A percentile compares a stretch with the other conserved stretches of the same genome.
Evolutionary conservation across 2,888 invertebrate species (phyloP).

Genomic region (Pyrocoelia pectoralis): DNA sequence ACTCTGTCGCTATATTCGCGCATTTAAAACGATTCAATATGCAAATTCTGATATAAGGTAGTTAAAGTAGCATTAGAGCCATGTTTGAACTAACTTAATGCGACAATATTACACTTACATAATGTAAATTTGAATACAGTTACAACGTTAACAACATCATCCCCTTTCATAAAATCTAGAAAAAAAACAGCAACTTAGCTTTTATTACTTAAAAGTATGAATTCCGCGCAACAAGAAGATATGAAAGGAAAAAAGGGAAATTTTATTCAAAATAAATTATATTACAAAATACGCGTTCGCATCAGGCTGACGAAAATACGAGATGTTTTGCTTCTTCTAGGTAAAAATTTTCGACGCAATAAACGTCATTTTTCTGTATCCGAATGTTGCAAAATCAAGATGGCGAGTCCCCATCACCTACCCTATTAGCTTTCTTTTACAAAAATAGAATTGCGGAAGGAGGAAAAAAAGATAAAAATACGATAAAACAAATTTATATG

Average conservation of each 20-base stretch:
- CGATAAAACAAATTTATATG: too few species aligned
- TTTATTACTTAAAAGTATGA: not conserved
- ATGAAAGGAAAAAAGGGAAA: not conserved
- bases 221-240: not conserved
- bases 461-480: too few species aligned
- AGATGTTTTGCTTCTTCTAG: not conserved
- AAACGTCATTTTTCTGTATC: not conserved
- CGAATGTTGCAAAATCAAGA: not conserved
- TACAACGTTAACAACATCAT: slow-evolving; percentile 1
- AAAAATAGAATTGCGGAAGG: too few species aligned
- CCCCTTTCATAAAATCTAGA: not conserved
- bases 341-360: not conserved
- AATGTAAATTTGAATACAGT: not conserved
- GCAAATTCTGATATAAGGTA: not conserved
- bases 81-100: not conserved
- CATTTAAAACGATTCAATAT: not conserved
- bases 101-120: not conserved
- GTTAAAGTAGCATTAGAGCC: slow-evolving; percentile 1
- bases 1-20: not conserved
- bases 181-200: not conserved
- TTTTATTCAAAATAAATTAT: not conserved
- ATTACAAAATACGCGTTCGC: not conserved
- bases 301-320: not conserved
- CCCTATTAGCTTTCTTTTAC: too few species aligned
- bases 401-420: too few species aligned